phyloP scores from a whole-genome alignment of 2,888 invertebrate species.

The Sisyra nigra region DNA sequence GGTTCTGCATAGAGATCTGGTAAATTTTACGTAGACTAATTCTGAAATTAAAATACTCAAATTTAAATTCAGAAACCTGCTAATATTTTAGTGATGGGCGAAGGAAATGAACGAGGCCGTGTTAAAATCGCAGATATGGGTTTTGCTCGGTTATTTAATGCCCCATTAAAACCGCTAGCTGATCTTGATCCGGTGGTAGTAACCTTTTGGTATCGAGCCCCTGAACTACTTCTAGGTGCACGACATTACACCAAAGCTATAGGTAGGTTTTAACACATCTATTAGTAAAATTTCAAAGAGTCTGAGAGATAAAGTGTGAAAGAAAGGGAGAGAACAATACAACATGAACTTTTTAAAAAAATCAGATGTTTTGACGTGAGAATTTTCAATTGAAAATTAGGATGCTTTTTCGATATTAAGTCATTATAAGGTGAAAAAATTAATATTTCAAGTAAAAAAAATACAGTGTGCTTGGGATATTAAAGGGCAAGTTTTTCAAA shows the following conservation, averaged over 20 bases:
- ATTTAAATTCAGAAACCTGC: slow-evolving; percentile 69
- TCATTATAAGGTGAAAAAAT: too few relatives aligned
- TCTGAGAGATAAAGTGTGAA: too few relatives aligned
- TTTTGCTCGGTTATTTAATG: slow-evolving; percentile 94
- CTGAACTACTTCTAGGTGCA: slow-evolving; percentile 84
- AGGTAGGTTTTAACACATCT: slow-evolving; percentile 32
- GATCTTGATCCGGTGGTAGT: slow-evolving; percentile 99
- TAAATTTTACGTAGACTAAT: slow-evolving; percentile 25
- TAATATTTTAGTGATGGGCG: slow-evolving; percentile 98
- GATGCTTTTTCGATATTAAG: too few relatives aligned
- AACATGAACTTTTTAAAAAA: too few relatives aligned
- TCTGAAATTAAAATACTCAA: slow-evolving; percentile 6
- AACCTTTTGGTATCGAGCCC: slow-evolving; percentile 99
- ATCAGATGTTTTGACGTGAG: too few relatives aligned
- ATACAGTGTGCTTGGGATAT: too few relatives aligned
- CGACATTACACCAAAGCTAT: slow-evolving; percentile 97
- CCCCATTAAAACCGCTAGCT: slow-evolving; percentile 91
- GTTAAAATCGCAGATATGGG: slow-evolving; percentile 99
- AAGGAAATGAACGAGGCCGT: slow-evolving; percentile 89
- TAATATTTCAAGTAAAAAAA: too few relatives aligned
- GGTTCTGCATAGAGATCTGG: slow-evolving; percentile 94
- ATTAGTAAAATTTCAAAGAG: too few relatives aligned
- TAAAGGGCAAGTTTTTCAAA: too few relatives aligned
- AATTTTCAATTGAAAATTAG: too few relatives aligned
- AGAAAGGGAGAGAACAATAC: too few relatives aligned